Conservation (phyloP, 2,888 invertebrate genomes). For the Tinea semifulvella region DNA sequence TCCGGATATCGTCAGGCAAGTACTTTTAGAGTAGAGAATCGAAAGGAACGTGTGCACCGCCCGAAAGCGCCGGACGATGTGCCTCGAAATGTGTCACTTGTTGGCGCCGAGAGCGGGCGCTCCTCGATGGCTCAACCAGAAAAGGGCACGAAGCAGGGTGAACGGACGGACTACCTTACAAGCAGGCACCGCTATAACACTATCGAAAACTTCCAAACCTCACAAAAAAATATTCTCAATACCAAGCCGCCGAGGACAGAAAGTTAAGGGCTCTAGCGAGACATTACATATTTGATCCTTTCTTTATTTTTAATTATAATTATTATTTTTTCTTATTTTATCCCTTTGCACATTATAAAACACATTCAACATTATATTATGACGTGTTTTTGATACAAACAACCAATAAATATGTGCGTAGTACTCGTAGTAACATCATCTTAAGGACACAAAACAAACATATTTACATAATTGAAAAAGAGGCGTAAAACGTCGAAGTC, state of each 20-base stretch:
- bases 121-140: slow-evolving; percentile 30
- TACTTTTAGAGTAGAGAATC: slow-evolving; percentile 64
- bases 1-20: slow-evolving; percentile 61
- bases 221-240: slow-evolving; percentile 21
- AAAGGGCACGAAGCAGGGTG: slow-evolving; percentile 36
- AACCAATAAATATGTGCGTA: slow-evolving; percentile 1
- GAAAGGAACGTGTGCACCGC: slow-evolving; percentile 61
- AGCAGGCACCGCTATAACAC: slow-evolving; percentile 28
- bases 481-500: slow-evolving; percentile 5
- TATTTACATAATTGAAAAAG: slow-evolving; percentile 1
- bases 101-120: slow-evolving; percentile 31
- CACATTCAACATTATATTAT: not conserved
- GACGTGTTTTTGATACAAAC: not conserved
- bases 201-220: slow-evolving; percentile 22
- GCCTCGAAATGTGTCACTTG: slow-evolving; percentile 59
- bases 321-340: not conserved
- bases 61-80: slow-evolving; percentile 58
- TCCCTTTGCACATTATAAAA: not conserved
- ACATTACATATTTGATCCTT: slow-evolving; percentile 6
- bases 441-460: slow-evolving; percentile 2
- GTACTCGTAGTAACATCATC: slow-evolving; percentile 5
- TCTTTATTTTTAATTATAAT: not conserved
- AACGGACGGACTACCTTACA: slow-evolving; percentile 30
- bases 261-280: slow-evolving; percentile 14
- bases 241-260: slow-evolving; percentile 16